Conservation (phyloP, 2,113 vertebrate species). For the Chaetodon trifascialis region DNA sequence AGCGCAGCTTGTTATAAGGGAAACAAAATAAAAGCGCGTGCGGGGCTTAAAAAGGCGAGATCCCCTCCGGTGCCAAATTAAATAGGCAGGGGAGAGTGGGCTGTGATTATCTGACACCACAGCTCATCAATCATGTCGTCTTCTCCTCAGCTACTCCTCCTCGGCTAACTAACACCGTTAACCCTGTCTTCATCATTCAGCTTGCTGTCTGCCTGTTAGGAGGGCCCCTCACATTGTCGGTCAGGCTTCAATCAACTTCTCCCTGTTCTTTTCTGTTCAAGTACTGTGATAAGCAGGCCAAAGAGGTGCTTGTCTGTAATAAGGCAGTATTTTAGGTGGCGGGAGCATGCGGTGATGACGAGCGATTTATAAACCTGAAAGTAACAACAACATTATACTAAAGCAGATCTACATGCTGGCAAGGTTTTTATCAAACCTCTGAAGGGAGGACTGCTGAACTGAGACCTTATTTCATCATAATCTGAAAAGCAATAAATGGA, state of each 20-base stretch:
- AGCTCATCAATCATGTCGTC: slow-evolving; percentile 87
- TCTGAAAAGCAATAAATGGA: background rate
- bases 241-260: slow-evolving; percentile 54
- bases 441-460: background rate
- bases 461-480: slow-evolving; percentile 26
- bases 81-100: slow-evolving; percentile 84
- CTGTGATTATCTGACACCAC: slow-evolving; percentile 85
- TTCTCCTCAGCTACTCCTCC: slow-evolving; percentile 80
- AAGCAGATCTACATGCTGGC: background rate
- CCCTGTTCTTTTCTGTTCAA: slow-evolving; percentile 37
- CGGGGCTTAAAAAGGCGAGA: slow-evolving; percentile 81
- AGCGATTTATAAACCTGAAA: slow-evolving; percentile 36
- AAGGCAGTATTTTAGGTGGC: slow-evolving; percentile 14
- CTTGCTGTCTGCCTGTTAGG: slow-evolving; percentile 61
- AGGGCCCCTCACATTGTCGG: slow-evolving; percentile 47
- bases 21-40: slow-evolving; percentile 76
- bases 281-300: slow-evolving; percentile 49
- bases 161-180: slow-evolving; percentile 80
- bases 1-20: slow-evolving; percentile 82
- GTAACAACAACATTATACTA: slow-evolving; percentile 15
- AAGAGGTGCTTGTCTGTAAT: slow-evolving; percentile 14
- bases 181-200: slow-evolving; percentile 79
- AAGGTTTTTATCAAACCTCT: slow-evolving; percentile 11
- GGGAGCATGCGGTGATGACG: slow-evolving; percentile 14
- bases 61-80: slow-evolving; percentile 85